These are phyloP conservation scores for Semaprochilodus insignis DNA, from an alignment of 2,797 vertebrate species.

Conservation along the genomic window DNA sequence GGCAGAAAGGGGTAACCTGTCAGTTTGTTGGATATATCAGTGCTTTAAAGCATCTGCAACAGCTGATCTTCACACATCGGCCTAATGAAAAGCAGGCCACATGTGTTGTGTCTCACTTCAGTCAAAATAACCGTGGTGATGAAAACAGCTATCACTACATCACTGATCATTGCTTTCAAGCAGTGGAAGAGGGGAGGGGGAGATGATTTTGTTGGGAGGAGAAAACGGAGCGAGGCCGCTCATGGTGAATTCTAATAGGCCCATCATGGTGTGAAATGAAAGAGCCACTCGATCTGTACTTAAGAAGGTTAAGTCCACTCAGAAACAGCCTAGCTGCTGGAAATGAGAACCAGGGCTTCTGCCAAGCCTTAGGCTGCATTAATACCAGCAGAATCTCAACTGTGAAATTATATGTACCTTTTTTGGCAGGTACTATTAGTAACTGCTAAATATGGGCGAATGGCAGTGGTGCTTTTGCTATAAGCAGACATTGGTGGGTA, in stretches of 20 bases:
- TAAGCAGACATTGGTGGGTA: too few relatives aligned
- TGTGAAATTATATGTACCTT: too few relatives aligned
- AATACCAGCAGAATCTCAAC: too few relatives aligned
- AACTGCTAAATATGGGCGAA: too few relatives aligned
- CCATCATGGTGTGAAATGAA: not conserved
- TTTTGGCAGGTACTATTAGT: too few relatives aligned
- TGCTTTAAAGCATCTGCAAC: too few relatives aligned
- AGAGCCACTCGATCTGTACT: conserved; percentile 4
- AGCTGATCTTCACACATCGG: too few relatives aligned
- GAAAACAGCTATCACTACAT: not conserved
- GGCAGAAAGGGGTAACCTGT: too few relatives aligned
- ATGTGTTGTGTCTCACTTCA: too few relatives aligned
- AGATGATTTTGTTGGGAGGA: not conserved
- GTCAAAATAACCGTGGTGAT: not conserved
- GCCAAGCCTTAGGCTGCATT: not conserved
- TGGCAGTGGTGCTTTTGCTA: too few relatives aligned
- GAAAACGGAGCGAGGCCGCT: not conserved
- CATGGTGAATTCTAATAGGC: not conserved
- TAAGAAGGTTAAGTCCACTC: not conserved
- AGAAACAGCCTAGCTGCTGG: not conserved
- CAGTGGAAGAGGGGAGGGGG: not conserved
- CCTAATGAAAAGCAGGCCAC: too few relatives aligned
- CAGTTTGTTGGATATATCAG: too few relatives aligned
- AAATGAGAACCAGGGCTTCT: not conserved
- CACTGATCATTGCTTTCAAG: not conserved